Conservation (phyloP, 1,140 invertebrate species). For the Atta cephalotes region DNA sequence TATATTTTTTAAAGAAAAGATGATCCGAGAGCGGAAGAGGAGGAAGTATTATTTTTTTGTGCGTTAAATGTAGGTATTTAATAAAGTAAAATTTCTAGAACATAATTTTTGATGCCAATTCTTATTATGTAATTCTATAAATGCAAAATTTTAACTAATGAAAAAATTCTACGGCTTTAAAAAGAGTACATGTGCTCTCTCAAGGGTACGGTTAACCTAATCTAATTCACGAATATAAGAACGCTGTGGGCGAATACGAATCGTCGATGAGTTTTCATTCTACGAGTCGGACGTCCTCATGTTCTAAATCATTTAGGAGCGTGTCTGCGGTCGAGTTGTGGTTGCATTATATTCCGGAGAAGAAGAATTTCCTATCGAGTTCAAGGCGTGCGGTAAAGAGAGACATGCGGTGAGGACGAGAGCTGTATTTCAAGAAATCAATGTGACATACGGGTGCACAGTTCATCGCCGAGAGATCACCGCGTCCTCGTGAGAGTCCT, state of each 20-base stretch:
- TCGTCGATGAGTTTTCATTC: slow-evolving; percentile 5
- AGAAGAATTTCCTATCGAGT: slow-evolving; percentile 3
- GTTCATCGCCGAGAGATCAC: slow-evolving; percentile 49
- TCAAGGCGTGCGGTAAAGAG: background rate
- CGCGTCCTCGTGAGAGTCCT: background rate
- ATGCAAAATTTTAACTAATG: no score
- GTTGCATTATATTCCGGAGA: background rate
- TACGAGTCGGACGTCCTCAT: background rate
- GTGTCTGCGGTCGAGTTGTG: background rate
- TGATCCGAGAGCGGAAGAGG: no score
- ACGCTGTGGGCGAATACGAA: background rate
- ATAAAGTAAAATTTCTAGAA: no score
- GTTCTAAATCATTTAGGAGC: slow-evolving; percentile 9
- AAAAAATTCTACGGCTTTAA: no score
- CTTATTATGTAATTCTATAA: no score
- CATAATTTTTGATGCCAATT: no score
- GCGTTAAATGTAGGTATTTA: no score
- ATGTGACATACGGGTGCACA: slow-evolving; percentile 39
- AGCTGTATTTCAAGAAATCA: slow-evolving; percentile 36
- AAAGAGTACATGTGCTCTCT: no score
- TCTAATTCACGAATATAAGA: background rate
- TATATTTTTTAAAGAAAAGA: no score
- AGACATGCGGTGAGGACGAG: background rate
- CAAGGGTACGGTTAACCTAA: no score
- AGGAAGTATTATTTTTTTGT: no score